Evolutionary conservation across 2,888 invertebrate genomes (phyloP), one percentile per base, ranked within the genome.

Genomic region (Ecdyonurus torrentis): DNA sequence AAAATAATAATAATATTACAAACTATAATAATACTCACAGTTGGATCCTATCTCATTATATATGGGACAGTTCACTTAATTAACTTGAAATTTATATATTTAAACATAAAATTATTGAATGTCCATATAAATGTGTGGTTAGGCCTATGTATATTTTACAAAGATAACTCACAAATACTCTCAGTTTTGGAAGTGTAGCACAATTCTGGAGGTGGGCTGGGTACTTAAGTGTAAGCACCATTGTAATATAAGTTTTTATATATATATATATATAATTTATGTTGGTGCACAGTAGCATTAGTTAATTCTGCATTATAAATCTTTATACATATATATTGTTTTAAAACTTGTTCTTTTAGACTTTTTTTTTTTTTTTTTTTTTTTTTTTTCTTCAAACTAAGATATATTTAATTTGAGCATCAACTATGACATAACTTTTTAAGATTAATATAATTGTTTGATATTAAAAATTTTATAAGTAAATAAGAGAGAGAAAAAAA

Each of bases 171-270:
- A 10, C 37, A 37, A 37, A 15, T 37, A 37, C 37, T 37, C 37
- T 37, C 37, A 37, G 37, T 37, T 37, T 62, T 62, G 65, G 65
- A 64, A 65, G 65, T 65, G 63, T 66, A 63, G 64, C 62, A 64
- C 65, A 61, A 63, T 65, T 61, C 59, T 62, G 64, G 64, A 66
- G 63, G 64, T 65, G 63, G 64, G 62, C 63, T 63, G 66, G 65
- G 65, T 66, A 64, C 63, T 65, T 66, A 64, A 61, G 65, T 66
- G 61, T 66, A 64, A 64, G 66, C 66, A 66, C 64, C 64, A 62
- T 63, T 63, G 60, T 64, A 65, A 64, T 60, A 62, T 63, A 63
- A 59, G 58, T 63, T 59, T 53, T 37, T 63, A 59, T n/a, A n/a
- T n/a, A n/a, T n/a, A 58, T 10, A 64, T 7, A 61, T 58, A 60